Evolutionary conservation across 2,113 vertebrate genomes (phyloP).

Genomic region (Mormyrus lacerda): DNA sequence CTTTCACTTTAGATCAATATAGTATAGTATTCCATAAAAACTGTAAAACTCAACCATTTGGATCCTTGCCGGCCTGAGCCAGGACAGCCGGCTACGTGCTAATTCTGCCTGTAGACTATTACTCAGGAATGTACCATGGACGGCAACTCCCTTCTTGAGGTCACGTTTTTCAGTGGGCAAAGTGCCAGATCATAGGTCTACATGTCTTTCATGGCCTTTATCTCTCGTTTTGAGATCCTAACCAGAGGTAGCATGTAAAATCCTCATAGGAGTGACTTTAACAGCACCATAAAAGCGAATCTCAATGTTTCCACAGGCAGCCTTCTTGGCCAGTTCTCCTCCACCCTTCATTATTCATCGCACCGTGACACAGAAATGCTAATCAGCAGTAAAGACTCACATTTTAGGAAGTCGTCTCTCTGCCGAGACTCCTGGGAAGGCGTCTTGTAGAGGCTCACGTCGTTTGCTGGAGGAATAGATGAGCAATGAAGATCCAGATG

Average conservation of each 20-base stretch:
- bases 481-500: background rate
- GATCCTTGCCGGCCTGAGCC: background rate
- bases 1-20: background rate
- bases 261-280: background rate
- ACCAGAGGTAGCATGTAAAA: background rate
- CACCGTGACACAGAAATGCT: background rate
- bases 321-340: background rate
- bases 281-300: background rate
- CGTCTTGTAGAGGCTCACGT: constrained; percentile 51
- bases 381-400: constrained; percentile 46
- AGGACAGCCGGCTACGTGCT: background rate
- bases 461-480: constrained; percentile 42
- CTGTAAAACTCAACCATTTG: background rate
- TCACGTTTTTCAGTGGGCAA: background rate
- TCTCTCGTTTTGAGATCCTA: background rate
- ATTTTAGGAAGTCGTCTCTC: constrained; percentile 62
- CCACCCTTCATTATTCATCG: background rate
- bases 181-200: constrained; percentile 19
- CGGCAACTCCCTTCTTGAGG: constrained; percentile 28
- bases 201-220: constrained; percentile 28
- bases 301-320: background rate
- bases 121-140: constrained; percentile 35
- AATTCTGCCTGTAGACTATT: background rate
- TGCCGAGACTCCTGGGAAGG: constrained; percentile 50
- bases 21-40: background rate